Conservation (phyloP, 1,140 invertebrate genomes). For the Papilio polyxenes region DNA sequence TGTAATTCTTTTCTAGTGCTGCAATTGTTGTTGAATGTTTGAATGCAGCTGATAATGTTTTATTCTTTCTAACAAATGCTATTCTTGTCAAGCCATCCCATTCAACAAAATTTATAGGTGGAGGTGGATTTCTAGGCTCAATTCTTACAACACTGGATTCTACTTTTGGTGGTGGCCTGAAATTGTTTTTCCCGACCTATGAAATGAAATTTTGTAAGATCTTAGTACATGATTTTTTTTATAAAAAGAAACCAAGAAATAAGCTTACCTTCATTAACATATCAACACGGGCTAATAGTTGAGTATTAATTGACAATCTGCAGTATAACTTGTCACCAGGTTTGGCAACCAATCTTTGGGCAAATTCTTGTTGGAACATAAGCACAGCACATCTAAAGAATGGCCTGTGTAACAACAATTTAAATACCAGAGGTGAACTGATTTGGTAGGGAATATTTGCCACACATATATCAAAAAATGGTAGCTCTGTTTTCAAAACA, state of each 20-base stretch:
- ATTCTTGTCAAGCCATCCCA: constrained; percentile 99
- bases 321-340: constrained; percentile 99
- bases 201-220: constrained; percentile 46
- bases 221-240: neutral
- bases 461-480: constrained; percentile 99
- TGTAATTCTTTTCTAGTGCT: constrained; percentile 96
- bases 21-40: constrained; percentile 91
- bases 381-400: constrained; percentile 96
- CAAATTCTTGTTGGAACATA: constrained; percentile 99
- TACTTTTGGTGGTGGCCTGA: constrained; percentile 98
- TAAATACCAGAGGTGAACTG: constrained; percentile 98
- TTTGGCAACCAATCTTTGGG: constrained; percentile 96
- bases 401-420: constrained; percentile 94
- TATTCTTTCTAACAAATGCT: constrained; percentile 97
- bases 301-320: constrained; percentile 97
- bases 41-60: constrained; percentile 92
- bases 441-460: constrained; percentile 99
- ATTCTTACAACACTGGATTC: constrained; percentile 99
- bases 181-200: constrained; percentile 98
- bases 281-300: constrained; percentile 96
- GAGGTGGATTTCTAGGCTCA: constrained; percentile 97
- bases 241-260: neutral
- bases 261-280: constrained; percentile 96
- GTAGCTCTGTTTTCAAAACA: constrained; percentile 95
- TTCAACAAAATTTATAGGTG: constrained; percentile 97